Conservation (phyloP, 1,140 invertebrate genomes). For the Hermatobates lingyangjiaoensis region DNA sequence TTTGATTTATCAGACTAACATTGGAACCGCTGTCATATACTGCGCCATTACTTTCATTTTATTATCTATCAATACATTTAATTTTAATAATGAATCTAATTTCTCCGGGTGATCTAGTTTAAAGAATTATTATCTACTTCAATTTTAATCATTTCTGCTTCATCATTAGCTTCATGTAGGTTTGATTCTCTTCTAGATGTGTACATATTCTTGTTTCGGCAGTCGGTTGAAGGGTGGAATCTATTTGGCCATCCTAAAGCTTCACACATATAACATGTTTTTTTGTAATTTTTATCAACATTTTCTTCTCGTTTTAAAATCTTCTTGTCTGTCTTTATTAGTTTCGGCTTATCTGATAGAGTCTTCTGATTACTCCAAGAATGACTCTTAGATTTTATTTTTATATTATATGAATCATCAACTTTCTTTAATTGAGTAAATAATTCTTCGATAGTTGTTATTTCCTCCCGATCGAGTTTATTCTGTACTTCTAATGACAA, state of each 20-base stretch:
- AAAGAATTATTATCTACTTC: background rate
- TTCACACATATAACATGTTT: constrained; percentile 1
- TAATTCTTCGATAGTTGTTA: constrained; percentile 2
- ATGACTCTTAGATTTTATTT: background rate
- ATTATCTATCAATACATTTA: constrained; percentile 1
- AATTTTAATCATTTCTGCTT: background rate
- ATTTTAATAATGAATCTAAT: constrained; percentile 1
- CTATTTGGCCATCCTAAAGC: background rate
- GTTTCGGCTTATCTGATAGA: background rate
- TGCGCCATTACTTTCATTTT: background rate
- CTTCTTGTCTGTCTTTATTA: background rate
- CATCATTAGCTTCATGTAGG: background rate
- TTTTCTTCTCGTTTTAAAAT: too few species aligned
- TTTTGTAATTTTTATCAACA: background rate
- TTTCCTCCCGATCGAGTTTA: background rate
- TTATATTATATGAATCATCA: background rate
- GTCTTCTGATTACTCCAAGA: background rate
- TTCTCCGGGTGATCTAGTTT: constrained; percentile 1
- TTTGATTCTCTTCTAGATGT: background rate
- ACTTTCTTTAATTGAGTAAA: background rate
- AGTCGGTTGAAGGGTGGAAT: background rate
- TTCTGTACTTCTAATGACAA: background rate
- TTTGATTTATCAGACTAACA: constrained; percentile 2
- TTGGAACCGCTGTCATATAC: constrained; percentile 5
- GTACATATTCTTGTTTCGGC: constrained; percentile 1